phyloP scores from a whole-genome alignment of 2,888 invertebrate genomes.

The Hedychridium roseum region DNA sequence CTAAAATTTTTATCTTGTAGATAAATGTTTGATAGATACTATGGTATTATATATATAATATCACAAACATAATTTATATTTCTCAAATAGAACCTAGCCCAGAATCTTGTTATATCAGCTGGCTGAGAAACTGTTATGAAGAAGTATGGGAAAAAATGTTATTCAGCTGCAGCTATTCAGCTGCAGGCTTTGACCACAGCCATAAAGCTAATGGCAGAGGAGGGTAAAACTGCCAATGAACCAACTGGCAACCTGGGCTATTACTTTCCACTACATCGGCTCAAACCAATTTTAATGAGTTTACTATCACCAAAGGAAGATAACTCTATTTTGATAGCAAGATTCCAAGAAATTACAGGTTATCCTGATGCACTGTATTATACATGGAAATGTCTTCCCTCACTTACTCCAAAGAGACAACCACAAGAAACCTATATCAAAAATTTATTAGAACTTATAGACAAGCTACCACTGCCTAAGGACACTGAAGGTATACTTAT shows the following conservation, averaged over 20 bases:
- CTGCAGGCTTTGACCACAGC: slow-evolving; percentile 75
- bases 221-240: slow-evolving; percentile 75
- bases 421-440: slow-evolving; percentile 68
- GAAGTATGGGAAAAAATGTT: slow-evolving; percentile 70
- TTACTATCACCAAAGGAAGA: slow-evolving; percentile 72
- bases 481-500: slow-evolving; percentile 64
- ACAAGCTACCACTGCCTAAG: slow-evolving; percentile 67
- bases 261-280: slow-evolving; percentile 73
- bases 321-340: slow-evolving; percentile 70
- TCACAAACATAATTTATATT: slow-evolving; percentile 11
- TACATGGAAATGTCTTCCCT: slow-evolving; percentile 72
- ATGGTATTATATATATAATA: neutral
- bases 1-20: neutral
- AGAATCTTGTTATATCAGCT: slow-evolving; percentile 72
- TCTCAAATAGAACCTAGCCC: slow-evolving; percentile 64
- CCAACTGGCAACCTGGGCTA: slow-evolving; percentile 62
- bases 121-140: slow-evolving; percentile 77
- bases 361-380: slow-evolving; percentile 80
- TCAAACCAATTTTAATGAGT: slow-evolving; percentile 73
- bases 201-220: slow-evolving; percentile 77
- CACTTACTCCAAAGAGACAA: slow-evolving; percentile 68
- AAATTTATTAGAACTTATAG: slow-evolving; percentile 72
- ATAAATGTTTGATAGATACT: neutral
- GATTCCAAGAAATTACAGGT: slow-evolving; percentile 78
- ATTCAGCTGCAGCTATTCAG: slow-evolving; percentile 65